phyloP scores from a whole-genome alignment of 1,140 invertebrate genomes.

The Armadillidium nasatum region DNA sequence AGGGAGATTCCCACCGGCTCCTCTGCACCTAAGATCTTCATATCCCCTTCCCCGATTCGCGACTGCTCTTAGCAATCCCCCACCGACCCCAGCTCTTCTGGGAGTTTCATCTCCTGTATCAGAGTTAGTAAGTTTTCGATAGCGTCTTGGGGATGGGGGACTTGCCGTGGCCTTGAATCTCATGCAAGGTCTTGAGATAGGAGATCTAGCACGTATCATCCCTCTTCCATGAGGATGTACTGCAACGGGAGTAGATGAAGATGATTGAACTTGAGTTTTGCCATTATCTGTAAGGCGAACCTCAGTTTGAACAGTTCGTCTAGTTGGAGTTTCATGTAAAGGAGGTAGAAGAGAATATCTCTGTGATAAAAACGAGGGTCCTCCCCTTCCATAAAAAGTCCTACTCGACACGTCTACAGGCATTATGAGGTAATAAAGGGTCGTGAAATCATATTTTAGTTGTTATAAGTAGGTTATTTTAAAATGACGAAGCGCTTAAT shows the following conservation, averaged over 20 bases:
- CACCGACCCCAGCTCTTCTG: not conserved
- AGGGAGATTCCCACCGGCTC: conserved; percentile 28
- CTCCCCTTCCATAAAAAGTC: not conserved
- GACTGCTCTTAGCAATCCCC: conserved; percentile 29
- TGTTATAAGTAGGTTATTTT: no score
- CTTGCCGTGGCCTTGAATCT: conserved; percentile 1
- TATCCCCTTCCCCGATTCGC: conserved; percentile 30
- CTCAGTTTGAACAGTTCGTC: conserved; percentile 21
- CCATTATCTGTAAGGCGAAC: conserved; percentile 23
- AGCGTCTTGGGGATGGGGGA: not conserved
- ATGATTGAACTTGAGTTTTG: not conserved
- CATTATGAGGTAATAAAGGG: not conserved
- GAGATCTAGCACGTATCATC: not conserved
- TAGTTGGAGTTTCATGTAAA: not conserved
- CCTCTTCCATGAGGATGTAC: conserved; percentile 11
- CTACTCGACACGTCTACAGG: not conserved
- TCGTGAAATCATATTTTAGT: no score
- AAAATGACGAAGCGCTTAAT: no score
- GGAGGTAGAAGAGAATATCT: not conserved
- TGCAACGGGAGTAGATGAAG: not conserved
- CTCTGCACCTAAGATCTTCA: conserved; percentile 33
- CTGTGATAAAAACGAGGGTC: not conserved
- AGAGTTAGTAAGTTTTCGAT: conserved; percentile 23
- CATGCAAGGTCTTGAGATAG: conserved; percentile 27
- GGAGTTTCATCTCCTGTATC: conserved; percentile 4